Conservation (phyloP, 2,797 vertebrate species). For the Pseudochromis fuscus region DNA sequence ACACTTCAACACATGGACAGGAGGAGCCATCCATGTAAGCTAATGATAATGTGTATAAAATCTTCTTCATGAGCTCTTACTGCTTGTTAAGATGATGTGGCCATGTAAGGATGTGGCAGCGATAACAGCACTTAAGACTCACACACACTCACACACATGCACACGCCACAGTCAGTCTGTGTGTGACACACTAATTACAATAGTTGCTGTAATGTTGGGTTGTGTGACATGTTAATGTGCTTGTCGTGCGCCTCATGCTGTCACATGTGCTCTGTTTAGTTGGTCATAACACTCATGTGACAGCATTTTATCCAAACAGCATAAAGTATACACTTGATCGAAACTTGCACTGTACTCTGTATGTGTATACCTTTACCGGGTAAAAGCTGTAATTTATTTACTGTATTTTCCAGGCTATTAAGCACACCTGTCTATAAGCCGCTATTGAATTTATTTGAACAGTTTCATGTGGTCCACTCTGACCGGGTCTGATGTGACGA, state of each 20-base stretch:
- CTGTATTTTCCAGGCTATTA: too few species aligned
- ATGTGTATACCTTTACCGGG: neutral
- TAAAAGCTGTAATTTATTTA: neutral
- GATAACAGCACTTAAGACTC: neutral
- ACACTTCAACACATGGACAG: too few species aligned
- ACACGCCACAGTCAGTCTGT: neutral
- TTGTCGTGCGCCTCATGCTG: neutral
- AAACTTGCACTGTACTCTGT: neutral
- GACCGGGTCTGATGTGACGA: too few species aligned
- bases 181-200: conserved; percentile 30
- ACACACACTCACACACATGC: conserved; percentile 3
- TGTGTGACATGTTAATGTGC: conserved; percentile 10
- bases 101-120: neutral
- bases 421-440: too few species aligned
- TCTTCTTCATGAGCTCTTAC: neutral
- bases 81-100: neutral
- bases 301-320: conserved; percentile 3
- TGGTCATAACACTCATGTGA: neutral
- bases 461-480: too few species aligned
- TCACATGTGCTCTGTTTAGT: neutral
- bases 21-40: neutral
- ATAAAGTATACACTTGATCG: neutral
- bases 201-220: conserved; percentile 1
- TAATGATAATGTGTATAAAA: neutral
- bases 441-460: too few species aligned